Evolutionary conservation across 2,888 invertebrate species (phyloP), one percentile per base, ranked within the genome.

Genomic region (Cryptocephalus primarius): DNA sequence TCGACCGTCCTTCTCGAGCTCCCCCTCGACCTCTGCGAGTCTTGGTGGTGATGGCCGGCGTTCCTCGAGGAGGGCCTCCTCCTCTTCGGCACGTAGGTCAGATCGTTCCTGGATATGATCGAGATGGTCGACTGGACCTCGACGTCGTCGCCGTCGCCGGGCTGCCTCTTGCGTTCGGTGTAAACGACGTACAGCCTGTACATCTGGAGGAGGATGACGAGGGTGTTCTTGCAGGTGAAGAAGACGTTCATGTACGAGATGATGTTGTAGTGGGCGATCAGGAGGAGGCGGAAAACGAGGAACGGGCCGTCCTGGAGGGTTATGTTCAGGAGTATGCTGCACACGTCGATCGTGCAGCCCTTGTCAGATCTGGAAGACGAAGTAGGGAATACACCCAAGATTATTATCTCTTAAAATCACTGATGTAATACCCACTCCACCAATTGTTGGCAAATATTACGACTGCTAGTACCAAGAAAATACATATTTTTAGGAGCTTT

Each of bases 211-310:
- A 91, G 69, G 49, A 94, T 93, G 9, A 95, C 93, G 67, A 91
- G 70, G 0, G 86, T 85, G 61, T 89, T 91, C 71, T 91, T 88
- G 71, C 91, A 92, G 0, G 93, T 93, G 72, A 95, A 95, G 72
- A 95, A 95, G 13, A 94, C 88, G 67, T 94, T 94, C 84, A 93
- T 93, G 63, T 95, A 93, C 60, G 88, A 92, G 55, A 92, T 85
- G 32, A 94, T 89, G 54, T 83, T 79, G 67, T 88, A 93, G 60
- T 90, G 85, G 9, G 86, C 79, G 49, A 95, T 92, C 40, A 95
- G 82, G 32, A 92, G 76, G 2, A 94, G 75, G 1, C 93, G 73
- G 64, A 93, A 89, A 0, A 87, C 85, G 8, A 93, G 71, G 68
- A 92, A 93, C 0, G 93, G 91, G 0, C 87, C 88, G 63, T 93